These are phyloP conservation scores for Anthoptus insignis DNA, from an alignment of 2,888 invertebrate species.

Conservation along the genomic window DNA sequence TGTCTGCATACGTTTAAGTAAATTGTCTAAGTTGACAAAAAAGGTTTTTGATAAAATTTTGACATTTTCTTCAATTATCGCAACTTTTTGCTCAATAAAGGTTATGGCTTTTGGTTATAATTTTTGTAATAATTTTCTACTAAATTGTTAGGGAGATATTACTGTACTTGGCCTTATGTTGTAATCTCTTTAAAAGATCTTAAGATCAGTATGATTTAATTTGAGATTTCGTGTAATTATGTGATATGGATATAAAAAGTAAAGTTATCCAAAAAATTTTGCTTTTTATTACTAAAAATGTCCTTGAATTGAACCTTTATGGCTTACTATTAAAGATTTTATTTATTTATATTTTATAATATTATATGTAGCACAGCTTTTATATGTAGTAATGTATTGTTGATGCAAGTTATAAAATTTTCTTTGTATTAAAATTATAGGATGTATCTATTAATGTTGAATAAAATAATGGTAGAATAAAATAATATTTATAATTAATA, in stretches of 20 bases:
- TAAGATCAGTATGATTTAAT: slow-evolving; percentile 68
- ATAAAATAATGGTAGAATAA: slow-evolving; percentile 61
- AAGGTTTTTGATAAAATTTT: slow-evolving; percentile 57
- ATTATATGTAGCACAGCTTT: slow-evolving; percentile 70
- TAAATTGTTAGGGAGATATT: slow-evolving; percentile 45
- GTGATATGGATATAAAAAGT: slow-evolving; percentile 70
- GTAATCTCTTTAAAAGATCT: slow-evolving; percentile 40
- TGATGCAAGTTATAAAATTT: slow-evolving; percentile 57
- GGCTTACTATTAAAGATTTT: slow-evolving; percentile 46
- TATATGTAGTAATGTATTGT: slow-evolving; percentile 64
- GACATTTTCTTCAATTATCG: slow-evolving; percentile 68
- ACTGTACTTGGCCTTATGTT: slow-evolving; percentile 56
- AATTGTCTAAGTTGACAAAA: slow-evolving; percentile 74
- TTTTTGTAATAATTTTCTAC: slow-evolving; percentile 38
- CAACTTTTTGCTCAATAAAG: slow-evolving; percentile 81
- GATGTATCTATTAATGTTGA: slow-evolving; percentile 62
- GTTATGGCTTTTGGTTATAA: slow-evolving; percentile 52
- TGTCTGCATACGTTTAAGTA: slow-evolving; percentile 65
- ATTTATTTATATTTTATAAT: slow-evolving; percentile 60
- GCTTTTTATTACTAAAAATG: slow-evolving; percentile 67
- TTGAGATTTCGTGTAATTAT: slow-evolving; percentile 79
- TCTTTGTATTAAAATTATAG: slow-evolving; percentile 59
- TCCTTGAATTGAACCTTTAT: slow-evolving; percentile 53
- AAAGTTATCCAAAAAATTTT: slow-evolving; percentile 71
- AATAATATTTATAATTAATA: slow-evolving; percentile 49